A percentile compares a stretch with the other conserved stretches of the same genome.
Evolutionary conservation across 1,140 invertebrate genomes (phyloP).

Genomic region (Magallana ariakensis): DNA sequence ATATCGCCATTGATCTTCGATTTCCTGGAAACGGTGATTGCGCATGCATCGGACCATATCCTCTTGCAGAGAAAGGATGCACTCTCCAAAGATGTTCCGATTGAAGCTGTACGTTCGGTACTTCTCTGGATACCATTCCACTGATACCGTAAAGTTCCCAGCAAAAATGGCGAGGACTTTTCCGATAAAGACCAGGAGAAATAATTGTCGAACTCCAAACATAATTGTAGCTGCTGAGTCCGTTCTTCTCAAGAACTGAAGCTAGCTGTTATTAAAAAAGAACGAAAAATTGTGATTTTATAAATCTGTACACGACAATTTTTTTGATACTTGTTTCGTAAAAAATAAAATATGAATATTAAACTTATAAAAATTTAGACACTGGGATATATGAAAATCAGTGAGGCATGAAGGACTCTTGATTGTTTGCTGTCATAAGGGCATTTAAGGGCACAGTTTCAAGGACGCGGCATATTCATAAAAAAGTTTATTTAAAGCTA

Average conservation of each 20-base stretch:
- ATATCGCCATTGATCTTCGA: constrained; percentile 18
- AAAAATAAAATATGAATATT: too few species aligned
- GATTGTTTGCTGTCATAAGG: background rate
- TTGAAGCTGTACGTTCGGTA: background rate
- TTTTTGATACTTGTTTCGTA: too few species aligned
- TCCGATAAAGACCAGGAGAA: background rate
- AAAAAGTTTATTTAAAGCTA: too few species aligned
- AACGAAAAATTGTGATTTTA: too few species aligned
- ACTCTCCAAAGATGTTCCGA: constrained; percentile 16
- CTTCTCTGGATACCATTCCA: constrained; percentile 21
- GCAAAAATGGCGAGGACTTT: background rate
- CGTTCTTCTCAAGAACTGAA: too few species aligned
- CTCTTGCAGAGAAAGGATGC: background rate
- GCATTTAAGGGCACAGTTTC: background rate
- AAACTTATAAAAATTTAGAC: background rate
- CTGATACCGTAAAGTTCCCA: background rate
- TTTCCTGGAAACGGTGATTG: constrained; percentile 20
- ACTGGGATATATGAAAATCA: background rate
- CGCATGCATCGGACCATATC: constrained; percentile 36
- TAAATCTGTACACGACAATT: too few species aligned
- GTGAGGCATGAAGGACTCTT: background rate
- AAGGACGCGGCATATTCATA: background rate
- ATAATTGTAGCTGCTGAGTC: background rate
- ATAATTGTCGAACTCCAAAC: background rate
- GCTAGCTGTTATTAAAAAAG: too few species aligned